Base-by-base conservation (phyloP, 2,113 vertebrate genomes). In the Ursus arctos region DNA sequence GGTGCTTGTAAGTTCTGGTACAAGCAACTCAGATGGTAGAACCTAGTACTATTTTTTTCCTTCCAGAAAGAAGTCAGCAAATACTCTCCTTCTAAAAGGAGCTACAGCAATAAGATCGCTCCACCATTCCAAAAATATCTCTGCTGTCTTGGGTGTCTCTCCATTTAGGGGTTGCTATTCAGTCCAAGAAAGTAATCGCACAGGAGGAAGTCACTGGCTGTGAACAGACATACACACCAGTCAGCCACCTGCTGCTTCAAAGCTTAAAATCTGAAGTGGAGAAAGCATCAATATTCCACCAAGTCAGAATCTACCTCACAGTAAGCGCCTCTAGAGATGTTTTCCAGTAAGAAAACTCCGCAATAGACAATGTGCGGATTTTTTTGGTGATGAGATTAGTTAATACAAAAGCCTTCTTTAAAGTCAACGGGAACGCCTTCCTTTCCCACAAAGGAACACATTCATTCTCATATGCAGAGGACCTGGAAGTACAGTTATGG, bases 81-180 rank as follows among this genome's bases (percentile, higher is more conserved):
- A 97, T 19, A 51, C 16, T 14, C 69, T 71, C 33, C 72, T 88
- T 67, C 40, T 82, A 47, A 89, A 91, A 76, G 26, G 67, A 95
- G 53, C 15, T 63, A 40, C 59, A 53, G 15, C 28, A 85, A 0
- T 33, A 47, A 85, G 93, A 63, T 21, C 5, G 0, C 22, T 40
- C 28, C 13, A 47, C 43, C 61, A 33, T 76, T 92, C 31, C 36
- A 92, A 33, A 88, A 92, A 40, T 47, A 47, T 19, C 40, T 36
- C 55, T 55, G 77, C 22, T 26, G 11, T n/a, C 36, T 24, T 21
- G 6, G 47, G 28, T 57, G 26, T n/a, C 57, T 87, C 63, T 82
- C 79, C 10, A 15, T 14, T n/a, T 57, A 76, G 47, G 22, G 65
- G 80, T 1, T 77, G 26, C 21, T 31, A 49, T 8, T 33, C 31